A percentile compares a stretch with the other conserved stretches of the same genome.
phyloP scores from a whole-genome alignment of 2,113 vertebrate species.

The Hemibagrus wyckioides region DNA sequence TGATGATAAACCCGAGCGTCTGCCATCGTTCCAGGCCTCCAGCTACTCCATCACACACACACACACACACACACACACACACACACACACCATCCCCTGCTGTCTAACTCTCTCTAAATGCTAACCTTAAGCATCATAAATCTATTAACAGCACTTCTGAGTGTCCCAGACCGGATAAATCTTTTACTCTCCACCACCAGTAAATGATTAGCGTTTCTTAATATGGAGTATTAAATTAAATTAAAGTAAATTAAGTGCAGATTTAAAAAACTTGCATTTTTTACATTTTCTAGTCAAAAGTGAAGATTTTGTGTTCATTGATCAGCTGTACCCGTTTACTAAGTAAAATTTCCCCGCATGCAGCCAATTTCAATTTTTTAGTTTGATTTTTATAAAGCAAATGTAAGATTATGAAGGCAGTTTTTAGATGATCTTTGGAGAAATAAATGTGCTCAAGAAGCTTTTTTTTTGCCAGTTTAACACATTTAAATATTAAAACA shows the following conservation, averaged over 20 bases:
- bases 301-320: background rate
- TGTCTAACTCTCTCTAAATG: background rate
- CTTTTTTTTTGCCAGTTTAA: no score
- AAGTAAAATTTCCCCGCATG: background rate
- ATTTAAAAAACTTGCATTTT: background rate
- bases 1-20: background rate
- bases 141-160: background rate
- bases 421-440: background rate
- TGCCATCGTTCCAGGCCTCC: background rate
- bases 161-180: background rate
- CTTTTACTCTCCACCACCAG: background rate
- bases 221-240: no score
- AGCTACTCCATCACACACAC: background rate
- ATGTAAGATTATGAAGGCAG: background rate
- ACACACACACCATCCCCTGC: background rate
- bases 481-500: background rate
- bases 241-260: background rate
- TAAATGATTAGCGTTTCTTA: background rate
- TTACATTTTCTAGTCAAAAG: background rate
- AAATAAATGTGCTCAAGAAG: background rate
- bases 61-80: background rate
- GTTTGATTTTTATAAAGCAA: background rate
- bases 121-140: constrained; percentile 5
- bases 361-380: background rate
- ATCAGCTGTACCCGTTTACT: background rate